Conservation (phyloP, 2,888 invertebrate species). For the Rosalia funebris region DNA sequence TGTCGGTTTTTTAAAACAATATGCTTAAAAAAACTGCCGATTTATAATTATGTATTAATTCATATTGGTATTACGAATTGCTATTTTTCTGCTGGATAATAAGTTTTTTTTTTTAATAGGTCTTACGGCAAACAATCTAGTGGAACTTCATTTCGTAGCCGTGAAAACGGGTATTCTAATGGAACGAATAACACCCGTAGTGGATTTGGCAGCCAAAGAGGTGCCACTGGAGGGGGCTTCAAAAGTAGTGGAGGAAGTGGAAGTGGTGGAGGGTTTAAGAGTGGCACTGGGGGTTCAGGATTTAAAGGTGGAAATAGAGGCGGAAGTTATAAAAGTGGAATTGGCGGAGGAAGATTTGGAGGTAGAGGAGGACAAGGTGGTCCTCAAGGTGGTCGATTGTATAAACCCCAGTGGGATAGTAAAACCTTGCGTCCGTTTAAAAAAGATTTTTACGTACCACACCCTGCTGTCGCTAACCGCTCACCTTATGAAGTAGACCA, state of each 20-base stretch:
- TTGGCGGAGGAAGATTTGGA: constrained; percentile 32
- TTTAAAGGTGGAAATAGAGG: neutral
- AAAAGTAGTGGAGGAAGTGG: constrained; percentile 62
- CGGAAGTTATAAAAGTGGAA: constrained; percentile 44
- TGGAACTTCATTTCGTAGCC: constrained; percentile 50
- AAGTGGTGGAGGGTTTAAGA: constrained; percentile 30
- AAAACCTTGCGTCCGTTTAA: constrained; percentile 81
- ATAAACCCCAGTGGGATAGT: constrained; percentile 79
- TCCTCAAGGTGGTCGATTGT: constrained; percentile 66
- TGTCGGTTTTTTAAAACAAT: too few species aligned
- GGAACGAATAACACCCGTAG: constrained; percentile 58
- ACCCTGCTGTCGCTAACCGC: constrained; percentile 73
- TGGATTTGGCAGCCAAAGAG: constrained; percentile 34
- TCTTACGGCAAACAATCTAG: constrained; percentile 32
- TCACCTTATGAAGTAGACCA: constrained; percentile 76
- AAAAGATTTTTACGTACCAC: constrained; percentile 86
- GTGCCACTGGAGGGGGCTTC: constrained; percentile 23
- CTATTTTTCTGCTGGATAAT: too few species aligned
- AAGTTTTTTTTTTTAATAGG: neutral
- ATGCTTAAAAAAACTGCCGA: too few species aligned
- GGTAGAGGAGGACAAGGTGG: constrained; percentile 52
- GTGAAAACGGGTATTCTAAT: constrained; percentile 51
- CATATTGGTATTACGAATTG: too few species aligned
- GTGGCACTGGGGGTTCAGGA: constrained; percentile 48
- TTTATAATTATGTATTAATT: too few species aligned